Evolutionary conservation across 2,797 vertebrate species (phyloP), one percentile per base, ranked within the genome.

Genomic region (Knipowitschia caucasica): DNA sequence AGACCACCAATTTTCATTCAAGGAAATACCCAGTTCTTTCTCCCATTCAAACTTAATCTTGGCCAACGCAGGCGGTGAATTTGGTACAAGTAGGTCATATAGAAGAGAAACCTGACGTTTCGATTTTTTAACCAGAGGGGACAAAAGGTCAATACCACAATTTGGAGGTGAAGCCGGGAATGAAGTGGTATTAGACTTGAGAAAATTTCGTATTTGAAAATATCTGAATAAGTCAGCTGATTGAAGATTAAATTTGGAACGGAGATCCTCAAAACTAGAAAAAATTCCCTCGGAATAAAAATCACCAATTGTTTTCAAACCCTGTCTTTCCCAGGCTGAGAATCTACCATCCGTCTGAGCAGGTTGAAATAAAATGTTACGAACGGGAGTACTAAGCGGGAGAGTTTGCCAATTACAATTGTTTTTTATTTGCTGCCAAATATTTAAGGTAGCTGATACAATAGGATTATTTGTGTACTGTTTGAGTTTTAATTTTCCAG

Each of bases 371-470:
- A 18, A 42, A 5, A 45, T 23, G 29, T 64, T 53, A 35, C 59
- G 50, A 14, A 56, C 29, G 26, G 43, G 43, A 36, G 40, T 46
- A 14, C 23, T 39, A 38, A 30, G 31, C 3, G 20, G 49, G 7
- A 45, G 18, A 4, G 18, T 53, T 12, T 60, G 38, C 58, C 29
- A 27, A 11, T 53, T 38, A 42, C 21, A 33, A 17, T 54, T 14
- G 33, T 51, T 21, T 14, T 45, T 45, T 3, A 52, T 36, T 52
- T 59, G 49, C 43, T 52, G 49, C 49, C 57, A 60, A 38, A 43
- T 44, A 42, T 25, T 51, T 11, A 59, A 45, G 23, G 49, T 52
- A 33, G 25, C 27, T 38, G 36, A 29, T 4, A 46, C 40, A 10
- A 30, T 23, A 1, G 26, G 27, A 11, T 55, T 42, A 20, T 49